Evolutionary conservation across 2,797 vertebrate genomes (phyloP).

Genomic region (Okamejei kenojei): DNA sequence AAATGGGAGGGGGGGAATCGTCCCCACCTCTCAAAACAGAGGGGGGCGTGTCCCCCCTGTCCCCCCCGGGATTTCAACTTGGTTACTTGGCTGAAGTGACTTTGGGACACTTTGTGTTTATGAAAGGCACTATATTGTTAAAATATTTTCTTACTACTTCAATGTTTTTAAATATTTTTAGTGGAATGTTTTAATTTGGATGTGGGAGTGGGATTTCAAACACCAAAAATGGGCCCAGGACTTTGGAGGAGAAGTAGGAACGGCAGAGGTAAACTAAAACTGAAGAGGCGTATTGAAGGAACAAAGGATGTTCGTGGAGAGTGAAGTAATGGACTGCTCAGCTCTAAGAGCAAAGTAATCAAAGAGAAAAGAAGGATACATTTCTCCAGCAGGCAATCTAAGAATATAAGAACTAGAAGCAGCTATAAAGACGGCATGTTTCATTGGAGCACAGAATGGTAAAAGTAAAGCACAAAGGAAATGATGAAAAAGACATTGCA

Average conservation of each 20-base stretch:
- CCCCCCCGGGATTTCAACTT: too few relatives aligned
- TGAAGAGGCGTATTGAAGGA: background rate
- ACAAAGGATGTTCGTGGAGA: background rate
- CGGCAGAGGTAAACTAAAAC: background rate
- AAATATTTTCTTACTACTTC: slow-evolving; percentile 23
- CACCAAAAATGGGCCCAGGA: slow-evolving; percentile 41
- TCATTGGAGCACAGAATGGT: background rate
- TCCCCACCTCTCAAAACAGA: too few relatives aligned
- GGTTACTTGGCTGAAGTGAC: background rate
- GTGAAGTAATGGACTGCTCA: background rate
- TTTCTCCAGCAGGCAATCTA: too few relatives aligned
- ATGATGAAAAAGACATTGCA: background rate
- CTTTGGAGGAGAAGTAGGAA: background rate
- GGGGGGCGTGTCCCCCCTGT: too few relatives aligned
- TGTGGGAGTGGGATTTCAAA: slow-evolving; percentile 44
- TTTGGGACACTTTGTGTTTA: background rate
- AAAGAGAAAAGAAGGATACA: background rate
- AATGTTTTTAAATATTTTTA: slow-evolving; percentile 40
- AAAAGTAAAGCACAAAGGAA: background rate
- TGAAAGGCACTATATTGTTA: background rate
- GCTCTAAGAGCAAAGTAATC: slow-evolving; percentile 28
- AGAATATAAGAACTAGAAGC: background rate
- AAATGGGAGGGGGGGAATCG: too few relatives aligned
- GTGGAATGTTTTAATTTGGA: slow-evolving; percentile 51
- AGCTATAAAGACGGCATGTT: accelerated